Base-by-base conservation (phyloP, 2,888 invertebrate genomes). In the Tribolium freemani region DNA sequence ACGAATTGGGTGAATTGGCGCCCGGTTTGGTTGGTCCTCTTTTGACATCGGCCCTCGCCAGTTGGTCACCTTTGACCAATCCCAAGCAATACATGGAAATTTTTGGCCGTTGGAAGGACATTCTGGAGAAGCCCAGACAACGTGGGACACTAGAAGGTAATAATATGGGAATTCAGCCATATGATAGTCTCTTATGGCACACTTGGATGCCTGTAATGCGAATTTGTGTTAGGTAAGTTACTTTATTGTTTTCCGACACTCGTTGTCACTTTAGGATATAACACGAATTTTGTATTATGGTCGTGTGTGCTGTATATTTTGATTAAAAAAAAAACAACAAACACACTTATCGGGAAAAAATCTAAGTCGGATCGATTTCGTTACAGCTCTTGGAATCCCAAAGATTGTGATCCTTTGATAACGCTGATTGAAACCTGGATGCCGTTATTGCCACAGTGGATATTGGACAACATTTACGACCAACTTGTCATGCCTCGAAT, bases 161-260 rank as follows among this genome's bases (percentile, higher is more conserved):
- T 86, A 84, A 87, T 76, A 86, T 86, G 78, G 86, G 85, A 78
- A 88, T 89, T 4, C 91, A 90, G 78, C 93, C 95, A 0, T 96
- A 94, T 83, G 94, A 95, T 86, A 91, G 92, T 80, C 88, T 97
- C 70, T 87, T 98, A 77, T 97, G 97, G 96, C 94, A 96, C 83
- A 92, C 94, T 73, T 96, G 96, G 92, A 92, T 97, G 88, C 96
- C 96, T n/a, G 89, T 90, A 71, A 88, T 97, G 73, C 90, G 94
- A 79, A 88, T 89, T 46, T 92, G 93, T 50, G 90, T 93, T 76
- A 90, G 91, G 93, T 93, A 86, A 90, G 91, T 91, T 79, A 64
- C 76, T 76, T 76, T 75, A 76, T 77, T 72, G 72, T 72, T 76
- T 51, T 61, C 60, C 56, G 26, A 50, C 61, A 57, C 60, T 61